A percentile compares a stretch with the other conserved stretches of the same genome.
These are phyloP conservation scores for Bombus affinis DNA, from an alignment of 1,140 invertebrate genomes.

Conservation along the genomic window DNA sequence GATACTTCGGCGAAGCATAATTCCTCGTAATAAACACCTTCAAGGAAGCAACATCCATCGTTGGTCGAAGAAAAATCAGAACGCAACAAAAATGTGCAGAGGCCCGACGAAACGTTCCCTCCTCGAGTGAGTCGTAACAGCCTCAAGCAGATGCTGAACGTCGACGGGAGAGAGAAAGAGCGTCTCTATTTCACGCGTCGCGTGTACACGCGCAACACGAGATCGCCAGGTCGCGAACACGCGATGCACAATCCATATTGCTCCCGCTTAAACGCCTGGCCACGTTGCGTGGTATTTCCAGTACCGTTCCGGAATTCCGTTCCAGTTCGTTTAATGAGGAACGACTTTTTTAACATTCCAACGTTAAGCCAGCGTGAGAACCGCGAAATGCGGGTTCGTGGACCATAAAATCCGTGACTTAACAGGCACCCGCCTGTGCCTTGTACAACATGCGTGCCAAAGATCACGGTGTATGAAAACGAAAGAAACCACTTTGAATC, in stretches of 20 bases:
- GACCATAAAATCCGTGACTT: conserved; percentile 66
- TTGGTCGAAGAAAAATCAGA: neutral
- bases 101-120: neutral
- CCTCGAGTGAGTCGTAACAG: conserved; percentile 8
- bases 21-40: conserved; percentile 8
- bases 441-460: conserved; percentile 46
- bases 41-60: conserved; percentile 3
- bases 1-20: neutral
- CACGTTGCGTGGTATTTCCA: conserved; percentile 49
- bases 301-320: conserved; percentile 69
- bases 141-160: neutral
- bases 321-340: conserved; percentile 69
- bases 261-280: conserved; percentile 44
- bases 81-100: neutral
- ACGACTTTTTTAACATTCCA: conserved; percentile 67
- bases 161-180: conserved; percentile 8
- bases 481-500: neutral
- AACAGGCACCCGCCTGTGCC: conserved; percentile 30
- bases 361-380: conserved; percentile 66
- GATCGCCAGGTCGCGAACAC: conserved; percentile 37
- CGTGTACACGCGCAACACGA: conserved; percentile 35
- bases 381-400: conserved; percentile 65
- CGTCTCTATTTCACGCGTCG: conserved; percentile 44
- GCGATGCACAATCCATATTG: conserved; percentile 66
- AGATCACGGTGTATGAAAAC: conserved; percentile 16